Conservation (phyloP, 2,888 invertebrate species). For the Deroplatys truncata region DNA sequence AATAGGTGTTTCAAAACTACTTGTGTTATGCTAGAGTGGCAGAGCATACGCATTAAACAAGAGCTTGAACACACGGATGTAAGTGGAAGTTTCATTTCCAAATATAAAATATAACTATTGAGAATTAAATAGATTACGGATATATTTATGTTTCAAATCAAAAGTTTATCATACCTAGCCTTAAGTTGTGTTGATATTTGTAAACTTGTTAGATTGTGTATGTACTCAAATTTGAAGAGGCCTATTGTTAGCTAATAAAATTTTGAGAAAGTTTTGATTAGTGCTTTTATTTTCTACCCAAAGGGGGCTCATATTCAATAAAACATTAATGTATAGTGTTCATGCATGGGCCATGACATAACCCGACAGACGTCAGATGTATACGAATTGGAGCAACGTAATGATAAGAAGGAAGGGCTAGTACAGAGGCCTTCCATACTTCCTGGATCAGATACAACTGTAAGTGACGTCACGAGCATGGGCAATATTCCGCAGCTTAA, state of each 20-base stretch:
- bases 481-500: too few species aligned
- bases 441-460: too few species aligned
- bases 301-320: too few species aligned
- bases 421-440: too few species aligned
- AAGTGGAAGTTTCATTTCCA: neutral
- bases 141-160: neutral
- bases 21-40: neutral
- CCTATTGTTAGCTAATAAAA: constrained; percentile 14
- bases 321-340: too few species aligned
- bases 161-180: neutral
- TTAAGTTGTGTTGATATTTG: neutral
- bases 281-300: neutral
- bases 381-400: too few species aligned
- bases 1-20: neutral
- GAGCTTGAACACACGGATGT: neutral
- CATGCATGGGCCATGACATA: too few species aligned
- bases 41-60: neutral
- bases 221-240: constrained; percentile 1
- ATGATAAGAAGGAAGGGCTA: too few species aligned
- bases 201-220: constrained; percentile 11
- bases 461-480: too few species aligned
- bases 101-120: neutral
- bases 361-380: too few species aligned
- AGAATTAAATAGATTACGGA: neutral
- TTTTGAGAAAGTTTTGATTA: neutral